These are phyloP conservation scores for Myrmecobius fasciatus DNA, from an alignment of 2,113 vertebrate species.

Conservation along the genomic window DNA sequence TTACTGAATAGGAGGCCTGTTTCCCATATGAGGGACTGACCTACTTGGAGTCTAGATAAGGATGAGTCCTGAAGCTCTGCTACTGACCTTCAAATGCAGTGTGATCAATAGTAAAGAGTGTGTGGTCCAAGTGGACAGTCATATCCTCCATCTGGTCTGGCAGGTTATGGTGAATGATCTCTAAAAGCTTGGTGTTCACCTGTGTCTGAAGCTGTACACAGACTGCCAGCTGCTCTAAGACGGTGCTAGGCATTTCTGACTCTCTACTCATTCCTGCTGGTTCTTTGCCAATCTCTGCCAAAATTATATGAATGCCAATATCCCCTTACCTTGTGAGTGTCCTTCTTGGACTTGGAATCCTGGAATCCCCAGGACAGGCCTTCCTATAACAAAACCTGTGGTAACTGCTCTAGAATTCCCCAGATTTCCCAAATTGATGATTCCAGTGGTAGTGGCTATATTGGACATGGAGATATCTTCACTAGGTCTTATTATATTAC, in stretches of 20 bases:
- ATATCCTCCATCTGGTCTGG: not conserved
- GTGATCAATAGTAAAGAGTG: not conserved
- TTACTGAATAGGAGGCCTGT: not conserved
- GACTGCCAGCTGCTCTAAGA: not conserved
- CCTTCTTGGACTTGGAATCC: not conserved
- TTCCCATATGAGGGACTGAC: not conserved
- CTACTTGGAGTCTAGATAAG: not conserved
- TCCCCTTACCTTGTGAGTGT: not conserved
- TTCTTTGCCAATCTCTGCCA: fast-evolving
- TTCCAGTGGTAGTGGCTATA: not conserved
- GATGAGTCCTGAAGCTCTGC: not conserved
- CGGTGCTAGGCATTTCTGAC: not conserved
- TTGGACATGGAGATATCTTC: not conserved
- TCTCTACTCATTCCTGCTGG: not conserved
- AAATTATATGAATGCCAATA: not conserved
- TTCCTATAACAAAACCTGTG: not conserved
- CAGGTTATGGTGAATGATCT: not conserved
- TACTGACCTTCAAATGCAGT: too few relatives aligned
- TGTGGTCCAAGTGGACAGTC: not conserved
- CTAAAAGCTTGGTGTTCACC: not conserved
- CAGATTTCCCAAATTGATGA: not conserved
- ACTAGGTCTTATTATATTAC: not conserved
- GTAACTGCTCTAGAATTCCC: not conserved
- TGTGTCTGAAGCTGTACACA: not conserved
- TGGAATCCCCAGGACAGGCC: not conserved